Base-by-base conservation (phyloP, 2,797 vertebrate species). In the Todus mexicanus region DNA sequence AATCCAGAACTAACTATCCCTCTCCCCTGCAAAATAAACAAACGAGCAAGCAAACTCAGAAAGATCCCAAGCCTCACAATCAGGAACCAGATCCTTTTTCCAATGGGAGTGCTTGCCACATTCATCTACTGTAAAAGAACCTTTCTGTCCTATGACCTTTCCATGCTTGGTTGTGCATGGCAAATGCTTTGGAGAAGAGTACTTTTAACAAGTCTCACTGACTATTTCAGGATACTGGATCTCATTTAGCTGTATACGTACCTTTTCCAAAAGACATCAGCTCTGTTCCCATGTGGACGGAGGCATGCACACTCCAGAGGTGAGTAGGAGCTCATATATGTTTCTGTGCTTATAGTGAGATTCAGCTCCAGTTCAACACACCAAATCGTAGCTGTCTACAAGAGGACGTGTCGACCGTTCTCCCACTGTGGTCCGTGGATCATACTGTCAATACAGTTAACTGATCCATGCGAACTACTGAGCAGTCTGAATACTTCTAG, bases 81-180 rank as follows among this genome's bases (percentile, higher is more conserved):
- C 29, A 86, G 47, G 35, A 89, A 38, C 31, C 15, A 69, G 60
- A 33, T 33, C 23, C 15, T 76, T 87, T 86, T 59, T 64, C 21
- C 14, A 4, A 17, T 20, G 11, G 35, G 20, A 72, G 15, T 13
- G 11, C 8, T 80, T 17, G 47, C 18, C 19, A n/a, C 12, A 15
- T n/a, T 37, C 6, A 21, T 20, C 26, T n/a, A 4, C 26, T 0
- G n/a, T n/a, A 0, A 31, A 60, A 60, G 9, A 9, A 50, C 11
- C 5, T 53, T 75, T 21, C 50, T 37, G 23, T 60, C 22, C n/a
- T 21, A 17, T 43, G n/a, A 25, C 33, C 15, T 59, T 56, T 64
- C 23, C 6, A 3, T 20, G 7, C 8, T 37, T n/a, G 26, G 29
- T 29, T 50, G 26, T 33, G 20, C 19, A 35, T n/a, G 37, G 38